Evolutionary conservation across 2,797 vertebrate species (phyloP).

Genomic region (Cossypha dichroa): DNA sequence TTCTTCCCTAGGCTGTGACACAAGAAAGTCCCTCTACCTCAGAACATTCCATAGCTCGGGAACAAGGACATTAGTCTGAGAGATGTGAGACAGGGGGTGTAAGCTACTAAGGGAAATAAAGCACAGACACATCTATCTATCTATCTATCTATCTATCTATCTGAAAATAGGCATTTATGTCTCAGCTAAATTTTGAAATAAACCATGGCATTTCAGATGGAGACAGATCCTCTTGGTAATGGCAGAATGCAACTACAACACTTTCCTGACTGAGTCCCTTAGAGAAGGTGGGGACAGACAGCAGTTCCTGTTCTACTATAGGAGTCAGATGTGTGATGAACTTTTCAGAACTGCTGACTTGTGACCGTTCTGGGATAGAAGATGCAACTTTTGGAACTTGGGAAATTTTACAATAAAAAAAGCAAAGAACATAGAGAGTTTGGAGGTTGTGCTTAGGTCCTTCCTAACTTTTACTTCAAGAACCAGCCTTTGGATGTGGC

Average conservation of each 20-base stretch:
- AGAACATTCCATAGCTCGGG: background rate
- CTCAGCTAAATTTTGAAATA: background rate
- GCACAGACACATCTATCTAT: background rate
- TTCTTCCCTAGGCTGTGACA: background rate
- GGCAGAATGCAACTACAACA: background rate
- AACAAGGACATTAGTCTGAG: background rate
- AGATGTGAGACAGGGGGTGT: rapidly evolving
- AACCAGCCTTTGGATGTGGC: background rate
- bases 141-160: background rate
- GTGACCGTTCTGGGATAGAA: background rate
- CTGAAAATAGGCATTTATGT: background rate
- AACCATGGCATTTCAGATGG: background rate
- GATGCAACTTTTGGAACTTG: background rate
- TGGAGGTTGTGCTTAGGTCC: background rate
- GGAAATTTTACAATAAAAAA: background rate
- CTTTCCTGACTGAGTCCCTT: background rate
- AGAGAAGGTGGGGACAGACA: background rate
- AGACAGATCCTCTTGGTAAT: background rate
- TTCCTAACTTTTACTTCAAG: background rate
- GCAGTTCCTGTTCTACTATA: background rate
- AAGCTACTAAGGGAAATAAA: background rate
- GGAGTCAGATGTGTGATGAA: background rate
- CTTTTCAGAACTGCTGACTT: background rate
- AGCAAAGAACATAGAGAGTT: background rate
- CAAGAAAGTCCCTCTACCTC: background rate